Evolutionary conservation across 2,797 vertebrate genomes (phyloP), one percentile per base, ranked within the genome.

Genomic region (Stomatorhinus walkeri): DNA sequence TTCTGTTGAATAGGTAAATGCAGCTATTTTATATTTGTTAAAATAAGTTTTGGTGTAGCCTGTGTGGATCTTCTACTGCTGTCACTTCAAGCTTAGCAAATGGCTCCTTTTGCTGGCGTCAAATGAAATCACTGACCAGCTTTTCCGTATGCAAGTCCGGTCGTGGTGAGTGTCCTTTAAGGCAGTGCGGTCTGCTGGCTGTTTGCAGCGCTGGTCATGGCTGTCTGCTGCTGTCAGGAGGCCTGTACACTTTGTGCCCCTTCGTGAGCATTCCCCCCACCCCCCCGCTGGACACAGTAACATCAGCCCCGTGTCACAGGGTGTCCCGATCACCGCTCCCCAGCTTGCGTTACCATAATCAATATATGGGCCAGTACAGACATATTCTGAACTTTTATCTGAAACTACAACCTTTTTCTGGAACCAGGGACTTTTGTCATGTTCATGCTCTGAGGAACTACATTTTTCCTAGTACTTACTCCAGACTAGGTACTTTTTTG

Each of bases 311-410:
- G 92, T 93, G 94, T 94, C 94, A 94, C 90, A 93, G 93, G 94
- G 91, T 91, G 92, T 93, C 91, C 94, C 93, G 93, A 91, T 92
- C 91, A 90, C 87, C 22, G 81, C 90, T 89, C 88, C 90, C 94
- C 95, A 96, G 94, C 95, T 94, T 92, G 93, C 94, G 94, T 96
- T 95, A 94, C 86, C 95, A 95, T 96, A 95, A 96, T 96, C 95
- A 93, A 96, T 95, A 93, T 90, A 88, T 85, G 49, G 64, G 83
- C 36, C 54, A 87, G 32, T 84, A 81, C 85, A 84, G 68, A 56
- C 3, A 36, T 10, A 16, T 12, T 48, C 81, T 22, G 24, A 68
- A 68, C 61, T 14, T 68, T 32, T 28, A 59, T 68, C 61, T 68
- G 61, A 14, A 68, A 32, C 64, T 32, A 32, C 10, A 72, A 72